Evolutionary conservation across 37 sponge, comb jelly and placozoan species (phyloP).

Genomic region (Diacarnus erythraeanus): DNA sequence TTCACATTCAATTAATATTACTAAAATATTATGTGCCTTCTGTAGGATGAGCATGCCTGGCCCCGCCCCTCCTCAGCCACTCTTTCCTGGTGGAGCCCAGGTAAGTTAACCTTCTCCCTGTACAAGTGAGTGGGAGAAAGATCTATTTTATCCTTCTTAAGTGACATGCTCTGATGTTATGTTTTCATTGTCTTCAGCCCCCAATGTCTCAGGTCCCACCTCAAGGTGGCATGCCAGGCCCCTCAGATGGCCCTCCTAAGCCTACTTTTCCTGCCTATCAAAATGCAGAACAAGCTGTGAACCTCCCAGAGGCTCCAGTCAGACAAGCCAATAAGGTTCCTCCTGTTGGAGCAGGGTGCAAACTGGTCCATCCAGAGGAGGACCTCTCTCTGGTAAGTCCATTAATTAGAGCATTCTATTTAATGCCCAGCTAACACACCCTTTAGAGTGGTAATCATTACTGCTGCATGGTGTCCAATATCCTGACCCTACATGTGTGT

Average conservation of each 20-base stretch:
- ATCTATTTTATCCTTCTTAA: too few species aligned
- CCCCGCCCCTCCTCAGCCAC: slow-evolving; percentile 21
- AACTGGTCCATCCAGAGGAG: slow-evolving; percentile 88
- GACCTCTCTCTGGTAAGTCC: slow-evolving; percentile 89
- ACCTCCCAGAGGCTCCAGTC: slow-evolving; percentile 10
- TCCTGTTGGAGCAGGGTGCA: slow-evolving; percentile 59
- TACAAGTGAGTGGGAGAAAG: neutral
- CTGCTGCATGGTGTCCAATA: too few species aligned
- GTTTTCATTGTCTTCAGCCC: slow-evolving; percentile 1
- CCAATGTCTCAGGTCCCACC: neutral
- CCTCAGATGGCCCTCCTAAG: slow-evolving; percentile 26
- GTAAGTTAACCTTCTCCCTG: neutral
- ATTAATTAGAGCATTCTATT: neutral
- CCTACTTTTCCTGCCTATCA: slow-evolving; percentile 65
- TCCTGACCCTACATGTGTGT: too few species aligned
- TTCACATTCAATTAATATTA: neutral
- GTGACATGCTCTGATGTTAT: too few species aligned
- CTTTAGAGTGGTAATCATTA: too few species aligned
- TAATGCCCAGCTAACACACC: too few species aligned
- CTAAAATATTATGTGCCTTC: neutral
- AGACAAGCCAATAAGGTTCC: slow-evolving; percentile 47
- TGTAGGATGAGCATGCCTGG: too few species aligned
- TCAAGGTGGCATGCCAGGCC: neutral
- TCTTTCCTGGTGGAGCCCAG: slow-evolving; percentile 26
- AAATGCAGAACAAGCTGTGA: neutral